A percentile compares a stretch with the other conserved stretches of the same genome.
Conservation (phyloP, 1,140 invertebrate species). For the Vollenhovia emeryi region DNA sequence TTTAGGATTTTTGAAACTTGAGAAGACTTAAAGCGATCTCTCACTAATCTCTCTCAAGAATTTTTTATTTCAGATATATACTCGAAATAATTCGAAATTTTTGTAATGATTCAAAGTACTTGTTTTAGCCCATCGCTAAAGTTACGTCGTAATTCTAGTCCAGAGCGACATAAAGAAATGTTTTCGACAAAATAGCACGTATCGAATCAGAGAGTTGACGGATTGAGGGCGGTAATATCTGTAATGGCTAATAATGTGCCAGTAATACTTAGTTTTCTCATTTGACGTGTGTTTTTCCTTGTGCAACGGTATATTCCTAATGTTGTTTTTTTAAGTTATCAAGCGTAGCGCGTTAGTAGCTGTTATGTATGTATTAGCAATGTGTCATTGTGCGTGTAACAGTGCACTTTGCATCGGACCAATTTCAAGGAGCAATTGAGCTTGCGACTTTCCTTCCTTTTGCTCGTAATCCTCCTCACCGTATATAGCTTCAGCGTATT, state of each 20-base stretch:
- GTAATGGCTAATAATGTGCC: slow-evolving; percentile 21
- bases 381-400: slow-evolving; percentile 40
- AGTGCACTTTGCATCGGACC: slow-evolving; percentile 62
- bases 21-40: background rate
- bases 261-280: slow-evolving; percentile 31
- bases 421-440: slow-evolving; percentile 50
- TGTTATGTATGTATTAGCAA: slow-evolving; percentile 16
- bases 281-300: slow-evolving; percentile 12
- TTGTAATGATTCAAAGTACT: background rate
- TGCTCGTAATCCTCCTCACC: background rate
- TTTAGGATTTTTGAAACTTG: background rate
- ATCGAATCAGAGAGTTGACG: background rate
- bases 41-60: background rate
- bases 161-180: slow-evolving; percentile 31
- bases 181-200: slow-evolving; percentile 48
- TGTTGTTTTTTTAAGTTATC: slow-evolving; percentile 19
- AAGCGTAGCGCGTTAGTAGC: background rate
- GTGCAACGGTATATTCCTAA: slow-evolving; percentile 16
- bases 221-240: background rate
- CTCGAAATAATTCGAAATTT: slow-evolving; percentile 4
- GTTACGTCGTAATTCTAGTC: slow-evolving; percentile 58
- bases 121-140: slow-evolving; percentile 1
- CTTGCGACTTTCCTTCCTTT: slow-evolving; percentile 51
- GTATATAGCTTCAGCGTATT: background rate
- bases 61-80: background rate